Evolutionary conservation across 2,113 vertebrate species (phyloP).

Genomic region (Mastomys coucha): DNA sequence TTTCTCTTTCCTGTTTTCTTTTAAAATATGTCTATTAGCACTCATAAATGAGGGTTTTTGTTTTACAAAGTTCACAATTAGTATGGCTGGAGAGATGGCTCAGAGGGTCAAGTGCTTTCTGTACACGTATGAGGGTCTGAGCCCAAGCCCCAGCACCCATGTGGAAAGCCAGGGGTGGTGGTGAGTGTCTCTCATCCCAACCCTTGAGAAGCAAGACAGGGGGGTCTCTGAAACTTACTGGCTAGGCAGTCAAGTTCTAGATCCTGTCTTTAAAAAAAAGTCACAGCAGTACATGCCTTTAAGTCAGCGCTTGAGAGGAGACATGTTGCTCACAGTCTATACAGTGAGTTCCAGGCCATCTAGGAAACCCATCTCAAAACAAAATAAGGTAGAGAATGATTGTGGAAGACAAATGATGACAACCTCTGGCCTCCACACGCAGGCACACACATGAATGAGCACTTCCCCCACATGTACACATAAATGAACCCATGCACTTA

Average conservation of each 20-base stretch:
- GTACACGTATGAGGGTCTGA: background rate
- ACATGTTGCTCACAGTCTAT: no score
- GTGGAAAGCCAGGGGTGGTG: background rate
- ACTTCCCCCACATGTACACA: background rate
- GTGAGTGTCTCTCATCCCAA: no score
- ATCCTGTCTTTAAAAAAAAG: background rate
- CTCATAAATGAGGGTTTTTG: background rate
- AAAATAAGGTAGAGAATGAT: background rate
- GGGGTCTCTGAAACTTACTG: background rate
- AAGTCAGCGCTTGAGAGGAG: background rate
- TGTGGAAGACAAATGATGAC: background rate
- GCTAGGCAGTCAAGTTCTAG: background rate
- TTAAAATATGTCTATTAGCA: background rate
- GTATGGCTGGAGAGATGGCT: background rate
- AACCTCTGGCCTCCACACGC: background rate
- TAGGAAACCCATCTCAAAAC: background rate
- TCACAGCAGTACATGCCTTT: background rate
- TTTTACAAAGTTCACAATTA: constrained; percentile 30
- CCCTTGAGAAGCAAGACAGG: background rate
- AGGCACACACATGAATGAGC: no score
- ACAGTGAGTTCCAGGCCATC: background rate
- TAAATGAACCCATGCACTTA: background rate
- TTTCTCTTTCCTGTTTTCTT: background rate
- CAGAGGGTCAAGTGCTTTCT: background rate
- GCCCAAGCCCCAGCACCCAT: background rate